Evolutionary conservation across 2,888 invertebrate genomes (phyloP), one percentile per base, ranked within the genome.

Genomic region (Leptothorax acervorum): DNA sequence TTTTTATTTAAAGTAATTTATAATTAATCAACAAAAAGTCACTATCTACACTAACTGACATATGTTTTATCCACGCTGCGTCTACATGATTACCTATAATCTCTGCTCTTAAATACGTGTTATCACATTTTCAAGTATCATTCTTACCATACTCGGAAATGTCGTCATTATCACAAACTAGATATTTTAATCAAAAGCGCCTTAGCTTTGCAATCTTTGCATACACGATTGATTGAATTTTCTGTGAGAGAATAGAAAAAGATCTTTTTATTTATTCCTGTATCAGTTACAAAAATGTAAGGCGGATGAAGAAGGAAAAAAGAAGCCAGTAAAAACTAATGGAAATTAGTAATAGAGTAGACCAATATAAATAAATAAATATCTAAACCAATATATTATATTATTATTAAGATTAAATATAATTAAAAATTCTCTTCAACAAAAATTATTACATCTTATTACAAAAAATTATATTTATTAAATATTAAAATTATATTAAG

Each of bases 91-190:
- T 57, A 57, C 12, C 12, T 28, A 73, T 57, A 31, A 60, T 73
- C n/a, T 74, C 15, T 28, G 45, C 8, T 8, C 31, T 6, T 12
- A 74, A 74, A 31, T 35, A 74, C 12, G 4, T 28, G 42, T 74
- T 74, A 62, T 74, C 74, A 62, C 15, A 62, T 62, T 74, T 60
- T 48, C n/a, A 48, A 45, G 31, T 62, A 60, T 18, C 12, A 39
- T 74, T 18, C 9, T 62, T 62, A 35, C 11, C 9, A 75, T 75
- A 8, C 3, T 35, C 15, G 15, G 45, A 48, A 62, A 62, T 48
- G 2, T 75, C n/a, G 51, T 68, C n/a, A 60, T 74, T 28, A 73
- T 55, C 51, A 31, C n/a, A 23, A 53, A 57, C 11, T 28, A 73
- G 9, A 73, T 35, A 62, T 62, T 48, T 23, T 18, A 12, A 48